Evolutionary conservation across 2,888 invertebrate species (phyloP), one percentile per base, ranked within the genome.

Genomic region (Augiades crinisus): DNA sequence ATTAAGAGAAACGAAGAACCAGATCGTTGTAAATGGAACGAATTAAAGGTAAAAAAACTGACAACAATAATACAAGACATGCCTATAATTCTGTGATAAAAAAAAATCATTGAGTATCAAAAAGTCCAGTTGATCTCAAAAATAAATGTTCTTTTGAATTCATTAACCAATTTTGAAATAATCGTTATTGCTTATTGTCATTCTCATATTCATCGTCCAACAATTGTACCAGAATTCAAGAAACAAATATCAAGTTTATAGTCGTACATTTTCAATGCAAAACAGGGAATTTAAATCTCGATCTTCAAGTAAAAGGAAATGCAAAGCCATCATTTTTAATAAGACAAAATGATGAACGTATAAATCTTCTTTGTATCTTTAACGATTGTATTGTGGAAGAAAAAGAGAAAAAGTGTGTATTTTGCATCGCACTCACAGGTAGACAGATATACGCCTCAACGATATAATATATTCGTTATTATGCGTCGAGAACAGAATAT

Each of bases 391-490:
- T 71, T 70, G 67, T 62, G 60, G 64, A 61, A 60, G 60, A 68
- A 70, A 64, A 66, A 61, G 55, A 61, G 63, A 60, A 63, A 59
- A 41, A 56, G 51, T 45, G 54, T 50, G 55, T 55, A 60, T 60
- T 63, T 62, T 59, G 62, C 64, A 60, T 67, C 60, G 65, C 67
- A 65, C 67, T 68, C 67, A 65, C 65, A 68, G 66, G 60, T 66
- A 67, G 62, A 71, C 68, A 66, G 68, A 69, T 67, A 68, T 70
- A 67, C 65, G 61, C 67, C 64, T 71, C 62, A 65, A 65, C 67
- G 62, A 64, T 71, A 71, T 74, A 77, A 77, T 73, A 76, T 77
- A 76, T 78, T 78, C 76, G 68, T 77, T 75, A 73, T 76, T 79
- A 82, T 82, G 76, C 75, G 67, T 72, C 71, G 70, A 68, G 67